A percentile compares a stretch with the other conserved stretches of the same genome.
Evolutionary conservation across 2,888 invertebrate species (phyloP).

Genomic region (Linnaemya tessellans): DNA sequence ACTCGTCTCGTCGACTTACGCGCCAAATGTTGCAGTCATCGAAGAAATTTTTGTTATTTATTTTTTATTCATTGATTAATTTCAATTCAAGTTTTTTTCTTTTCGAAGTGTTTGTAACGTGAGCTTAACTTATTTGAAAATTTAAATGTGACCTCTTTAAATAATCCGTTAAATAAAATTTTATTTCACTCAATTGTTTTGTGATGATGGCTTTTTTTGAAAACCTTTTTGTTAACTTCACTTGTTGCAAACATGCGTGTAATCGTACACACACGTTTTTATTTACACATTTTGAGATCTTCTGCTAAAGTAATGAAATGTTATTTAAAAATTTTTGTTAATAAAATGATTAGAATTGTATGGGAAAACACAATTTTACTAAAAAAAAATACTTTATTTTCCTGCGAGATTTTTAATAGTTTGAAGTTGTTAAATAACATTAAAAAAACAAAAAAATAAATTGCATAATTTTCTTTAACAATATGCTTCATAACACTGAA

Average conservation of each 20-base stretch:
- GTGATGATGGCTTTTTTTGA: not conserved
- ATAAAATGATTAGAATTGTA: too few relatives aligned
- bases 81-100: not conserved
- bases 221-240: not conserved
- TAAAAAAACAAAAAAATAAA: too few relatives aligned
- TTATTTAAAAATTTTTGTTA: too few relatives aligned
- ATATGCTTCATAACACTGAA: too few relatives aligned
- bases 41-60: constrained; percentile 10
- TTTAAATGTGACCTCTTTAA: constrained; percentile 5
- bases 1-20: constrained; percentile 33
- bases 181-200: not conserved
- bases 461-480: too few relatives aligned
- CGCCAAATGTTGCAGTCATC: constrained; percentile 37
- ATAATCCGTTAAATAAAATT: not conserved
- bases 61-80: constrained; percentile 7
- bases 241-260: not conserved
- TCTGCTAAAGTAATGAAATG: too few relatives aligned
- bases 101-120: not conserved
- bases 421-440: too few relatives aligned
- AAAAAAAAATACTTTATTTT: too few relatives aligned
- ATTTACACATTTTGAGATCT: too few relatives aligned
- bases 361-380: too few relatives aligned
- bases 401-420: too few relatives aligned
- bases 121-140: not conserved
- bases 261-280: too few relatives aligned